Evolutionary conservation across 1,140 invertebrate species (phyloP), one percentile per base, ranked within the genome.

Genomic region (Steinernema feltiae): DNA sequence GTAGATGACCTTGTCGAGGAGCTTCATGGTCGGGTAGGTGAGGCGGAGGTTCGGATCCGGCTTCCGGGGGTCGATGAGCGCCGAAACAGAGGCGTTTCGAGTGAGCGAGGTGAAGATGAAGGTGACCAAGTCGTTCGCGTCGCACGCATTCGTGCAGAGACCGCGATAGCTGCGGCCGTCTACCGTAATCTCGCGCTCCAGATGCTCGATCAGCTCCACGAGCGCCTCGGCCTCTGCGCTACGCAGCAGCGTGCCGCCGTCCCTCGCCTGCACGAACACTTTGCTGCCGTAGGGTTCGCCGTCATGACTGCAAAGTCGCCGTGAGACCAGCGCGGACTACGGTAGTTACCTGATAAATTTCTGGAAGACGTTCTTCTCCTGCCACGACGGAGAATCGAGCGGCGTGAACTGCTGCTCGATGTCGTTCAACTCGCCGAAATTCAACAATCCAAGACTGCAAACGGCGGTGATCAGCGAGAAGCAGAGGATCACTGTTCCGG

Each of bases 1-100:
- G 24, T 63, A 63, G 24, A 63, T 27, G 24, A 63, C 53, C 15
- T 63, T 63, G 24, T 63, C 53, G 7, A 63, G 30, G 24, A 71
- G 30, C 35, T 71, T 32, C 70, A 71, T 71, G 15, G 35, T 17
- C 30, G 70, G 70, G 30, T 71, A 71, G 30, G 70, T 71, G 7
- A 71, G 35, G 12, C 70, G 15, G 2, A 71, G 2, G 30, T 71
- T 71, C 7, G 70, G 31, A 24, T 71, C 70, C 12, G 53, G 53
- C 53, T 63, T 63, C 24, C 24, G 7, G 53, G 53, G 53, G 24
- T 63, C 53, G 24, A 63, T 27, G 24, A 63, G 41, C 41, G 41
- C 41, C n/a, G 7, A 27, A 27, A 21, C 12, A 27, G 53, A 63
- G 53, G 24, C 24, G 53, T 63, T 63, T 21, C 24, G 12, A 7